These are phyloP conservation scores for Lamellibrachia satsuma DNA, from an alignment of 2,888 invertebrate genomes.

Conservation along the genomic window DNA sequence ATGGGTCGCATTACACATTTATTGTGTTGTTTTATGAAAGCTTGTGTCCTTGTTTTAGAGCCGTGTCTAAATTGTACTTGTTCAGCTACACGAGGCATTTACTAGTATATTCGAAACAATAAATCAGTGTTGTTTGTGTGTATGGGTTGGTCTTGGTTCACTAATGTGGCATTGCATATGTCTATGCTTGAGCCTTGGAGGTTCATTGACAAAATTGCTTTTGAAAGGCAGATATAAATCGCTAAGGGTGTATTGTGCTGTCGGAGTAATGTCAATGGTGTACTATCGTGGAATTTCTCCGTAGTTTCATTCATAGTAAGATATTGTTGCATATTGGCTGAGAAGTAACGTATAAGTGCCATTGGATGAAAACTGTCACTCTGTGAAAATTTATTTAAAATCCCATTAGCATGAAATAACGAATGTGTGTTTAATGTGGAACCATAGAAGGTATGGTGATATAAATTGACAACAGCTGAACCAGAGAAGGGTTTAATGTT, in stretches of 20 bases:
- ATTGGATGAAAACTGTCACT: not conserved
- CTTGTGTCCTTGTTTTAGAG: not conserved
- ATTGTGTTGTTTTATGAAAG: not conserved
- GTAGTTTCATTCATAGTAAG: not conserved
- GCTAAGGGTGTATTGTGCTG: not conserved
- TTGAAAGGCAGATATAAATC: not conserved
- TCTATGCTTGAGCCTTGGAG: too few relatives aligned
- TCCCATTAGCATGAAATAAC: too few relatives aligned
- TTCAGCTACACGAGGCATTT: not conserved
- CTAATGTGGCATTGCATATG: not conserved
- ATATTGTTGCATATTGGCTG: not conserved
- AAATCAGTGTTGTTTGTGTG: not conserved
- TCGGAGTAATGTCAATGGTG: not conserved
- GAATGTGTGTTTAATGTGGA: too few relatives aligned
- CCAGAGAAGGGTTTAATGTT: too few relatives aligned
- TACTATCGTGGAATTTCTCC: not conserved
- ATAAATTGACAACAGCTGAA: too few relatives aligned
- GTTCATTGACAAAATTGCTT: not conserved
- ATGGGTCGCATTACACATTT: not conserved
- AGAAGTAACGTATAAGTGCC: not conserved
- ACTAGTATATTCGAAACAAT: not conserved
- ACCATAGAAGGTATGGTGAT: too few relatives aligned
- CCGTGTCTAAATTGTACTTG: not conserved
- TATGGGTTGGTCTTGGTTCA: not conserved
- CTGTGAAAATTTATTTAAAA: too few relatives aligned